Evolutionary conservation across 2,888 invertebrate genomes (phyloP).

Genomic region (Hydrotaea diabolus): DNA sequence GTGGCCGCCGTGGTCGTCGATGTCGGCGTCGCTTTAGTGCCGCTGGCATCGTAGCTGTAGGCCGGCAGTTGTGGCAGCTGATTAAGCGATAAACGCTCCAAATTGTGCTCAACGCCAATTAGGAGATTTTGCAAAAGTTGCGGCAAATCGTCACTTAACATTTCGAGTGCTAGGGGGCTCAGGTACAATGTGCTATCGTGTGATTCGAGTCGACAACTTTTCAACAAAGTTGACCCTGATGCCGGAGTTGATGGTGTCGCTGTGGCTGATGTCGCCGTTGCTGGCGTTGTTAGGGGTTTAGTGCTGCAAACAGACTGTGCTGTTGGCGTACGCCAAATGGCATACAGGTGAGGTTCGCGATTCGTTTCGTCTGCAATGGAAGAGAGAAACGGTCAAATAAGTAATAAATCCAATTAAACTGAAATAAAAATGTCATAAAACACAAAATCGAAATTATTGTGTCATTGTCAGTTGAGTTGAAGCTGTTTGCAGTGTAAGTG

Average conservation of each 20-base stretch:
- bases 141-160: constrained; percentile 82
- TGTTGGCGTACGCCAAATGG: constrained; percentile 77
- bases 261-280: background rate
- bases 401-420: too few relatives aligned
- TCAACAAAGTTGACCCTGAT: constrained; percentile 72
- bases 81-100: constrained; percentile 85
- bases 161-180: constrained; percentile 79
- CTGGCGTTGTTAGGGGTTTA: constrained; percentile 52
- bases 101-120: constrained; percentile 86
- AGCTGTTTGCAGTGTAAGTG: too few relatives aligned
- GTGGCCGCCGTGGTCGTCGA: background rate
- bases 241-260: constrained; percentile 11
- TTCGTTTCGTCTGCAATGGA: constrained; percentile 71
- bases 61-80: constrained; percentile 82
- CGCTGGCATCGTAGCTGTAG: constrained; percentile 28
- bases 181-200: constrained; percentile 73
- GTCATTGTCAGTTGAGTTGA: too few relatives aligned
- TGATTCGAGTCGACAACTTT: constrained; percentile 77
- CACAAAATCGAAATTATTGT: too few relatives aligned
- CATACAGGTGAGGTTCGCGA: constrained; percentile 73
- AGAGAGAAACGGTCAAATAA: background rate
- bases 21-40: constrained; percentile 37
- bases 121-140: constrained; percentile 85
- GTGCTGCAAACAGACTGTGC: constrained; percentile 20
- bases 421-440: too few relatives aligned